These are phyloP conservation scores for Catostylus mosaicus DNA, from an alignment of 30 jellyfish, hydroid and myxozoan species.

Conservation along the genomic window DNA sequence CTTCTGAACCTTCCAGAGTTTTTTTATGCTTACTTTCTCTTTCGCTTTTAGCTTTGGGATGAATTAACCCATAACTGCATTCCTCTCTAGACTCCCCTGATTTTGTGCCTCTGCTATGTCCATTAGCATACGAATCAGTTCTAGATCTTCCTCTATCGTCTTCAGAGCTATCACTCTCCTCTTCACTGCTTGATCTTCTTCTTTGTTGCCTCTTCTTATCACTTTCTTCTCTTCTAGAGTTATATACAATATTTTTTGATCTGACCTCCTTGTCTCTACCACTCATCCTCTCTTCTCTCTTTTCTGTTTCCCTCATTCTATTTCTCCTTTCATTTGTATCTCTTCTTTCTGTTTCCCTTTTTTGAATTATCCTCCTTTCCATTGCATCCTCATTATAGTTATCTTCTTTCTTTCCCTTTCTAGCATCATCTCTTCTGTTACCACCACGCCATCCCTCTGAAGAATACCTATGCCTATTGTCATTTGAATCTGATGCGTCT, in stretches of 20 bases:
- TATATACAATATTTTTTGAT: background rate
- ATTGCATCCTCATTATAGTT: background rate
- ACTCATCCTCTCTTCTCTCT: background rate
- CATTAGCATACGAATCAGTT: background rate
- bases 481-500: slow-evolving; percentile 13
- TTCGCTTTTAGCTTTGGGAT: background rate
- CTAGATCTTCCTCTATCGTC: background rate
- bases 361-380: background rate
- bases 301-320: background rate
- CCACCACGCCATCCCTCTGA: background rate
- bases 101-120: background rate
- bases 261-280: background rate
- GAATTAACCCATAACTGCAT: slow-evolving; percentile 2
- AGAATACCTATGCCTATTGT: background rate
- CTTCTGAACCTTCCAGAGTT: background rate
- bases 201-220: background rate
- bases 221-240: background rate
- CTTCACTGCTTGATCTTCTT: slow-evolving; percentile 23
- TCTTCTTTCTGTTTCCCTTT: background rate
- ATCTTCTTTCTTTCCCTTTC: background rate
- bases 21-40: background rate
- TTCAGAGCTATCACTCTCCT: slow-evolving; percentile 29
- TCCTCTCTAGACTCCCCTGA: background rate
- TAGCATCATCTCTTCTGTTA: background rate
- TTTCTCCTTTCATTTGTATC: background rate